Evolutionary conservation across 2,888 invertebrate genomes (phyloP).

Genomic region (Cosmopolites sordidus): DNA sequence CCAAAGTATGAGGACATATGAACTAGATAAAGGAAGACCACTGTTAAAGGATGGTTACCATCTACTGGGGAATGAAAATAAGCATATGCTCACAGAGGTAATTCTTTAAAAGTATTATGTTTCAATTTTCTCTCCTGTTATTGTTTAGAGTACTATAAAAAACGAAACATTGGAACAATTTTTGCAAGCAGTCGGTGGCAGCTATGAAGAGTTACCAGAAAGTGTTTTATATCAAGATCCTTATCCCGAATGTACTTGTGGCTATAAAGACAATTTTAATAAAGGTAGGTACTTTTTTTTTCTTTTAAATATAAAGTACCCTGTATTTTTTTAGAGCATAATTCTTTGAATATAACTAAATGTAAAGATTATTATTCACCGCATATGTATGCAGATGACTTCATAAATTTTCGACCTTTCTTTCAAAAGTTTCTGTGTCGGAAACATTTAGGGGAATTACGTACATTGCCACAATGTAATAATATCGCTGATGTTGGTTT

Average conservation of each 20-base stretch:
- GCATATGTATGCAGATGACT: slow-evolving; percentile 20
- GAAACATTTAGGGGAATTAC: slow-evolving; percentile 30
- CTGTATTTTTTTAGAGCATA: not conserved
- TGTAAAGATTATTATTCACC: not conserved
- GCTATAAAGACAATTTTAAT: slow-evolving; percentile 14
- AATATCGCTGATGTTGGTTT: not conserved
- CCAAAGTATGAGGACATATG: slow-evolving; percentile 36
- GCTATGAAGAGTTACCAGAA: slow-evolving; percentile 27
- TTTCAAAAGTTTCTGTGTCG: slow-evolving; percentile 29
- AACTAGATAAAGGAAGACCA: slow-evolving; percentile 30
- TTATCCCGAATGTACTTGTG: slow-evolving; percentile 40
- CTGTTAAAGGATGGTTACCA: slow-evolving; percentile 9
- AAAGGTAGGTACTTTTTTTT: slow-evolving; percentile 4
- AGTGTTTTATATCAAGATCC: slow-evolving; percentile 41
- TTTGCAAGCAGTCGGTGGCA: slow-evolving; percentile 5
- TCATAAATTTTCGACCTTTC: slow-evolving; percentile 12
- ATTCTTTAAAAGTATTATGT: not conserved
- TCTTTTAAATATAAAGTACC: no score
- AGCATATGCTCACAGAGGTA: slow-evolving; percentile 20
- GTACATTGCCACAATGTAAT: slow-evolving; percentile 23
- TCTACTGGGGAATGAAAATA: slow-evolving; percentile 7
- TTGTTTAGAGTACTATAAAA: slow-evolving; percentile 20
- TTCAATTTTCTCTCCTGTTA: not conserved
- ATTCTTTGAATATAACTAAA: not conserved
- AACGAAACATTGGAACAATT: slow-evolving; percentile 18